phyloP scores from a whole-genome alignment of 1,140 invertebrate genomes.

The Drosophila pallidifrons region DNA sequence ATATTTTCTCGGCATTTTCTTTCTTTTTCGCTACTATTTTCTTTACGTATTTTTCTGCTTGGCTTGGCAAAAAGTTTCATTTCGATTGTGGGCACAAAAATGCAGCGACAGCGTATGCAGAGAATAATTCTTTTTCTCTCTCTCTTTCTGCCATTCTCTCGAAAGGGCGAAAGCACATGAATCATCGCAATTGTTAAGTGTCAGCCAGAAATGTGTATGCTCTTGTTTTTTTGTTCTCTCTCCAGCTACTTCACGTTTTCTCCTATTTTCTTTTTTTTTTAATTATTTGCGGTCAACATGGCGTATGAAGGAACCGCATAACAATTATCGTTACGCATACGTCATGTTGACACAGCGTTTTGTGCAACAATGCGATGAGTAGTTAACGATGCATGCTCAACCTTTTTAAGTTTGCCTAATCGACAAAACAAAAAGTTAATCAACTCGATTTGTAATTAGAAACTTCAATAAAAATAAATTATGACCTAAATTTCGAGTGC shows the following conservation, averaged over 20 bases:
- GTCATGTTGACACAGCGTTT: constrained; percentile 43
- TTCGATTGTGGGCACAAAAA: constrained; percentile 17
- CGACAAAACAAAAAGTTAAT: constrained; percentile 20
- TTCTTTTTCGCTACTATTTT: constrained; percentile 51
- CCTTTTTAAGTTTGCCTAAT: constrained; percentile 15
- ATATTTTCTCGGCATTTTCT: constrained; percentile 54
- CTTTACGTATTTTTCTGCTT: constrained; percentile 47
- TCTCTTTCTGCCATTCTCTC: neutral
- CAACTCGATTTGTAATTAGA: constrained; percentile 1
- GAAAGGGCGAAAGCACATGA: constrained; percentile 13
- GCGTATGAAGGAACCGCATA: constrained; percentile 29
- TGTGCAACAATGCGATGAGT: neutral
- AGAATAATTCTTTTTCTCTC: constrained; percentile 17
- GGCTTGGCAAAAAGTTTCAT: constrained; percentile 56
- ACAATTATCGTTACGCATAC: constrained; percentile 49
- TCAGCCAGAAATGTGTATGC: constrained; percentile 18
- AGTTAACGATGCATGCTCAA: constrained; percentile 32
- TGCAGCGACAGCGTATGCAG: constrained; percentile 31
- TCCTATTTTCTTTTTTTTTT: neutral
- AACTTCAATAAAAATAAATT: neutral
- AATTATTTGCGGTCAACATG: constrained; percentile 24
- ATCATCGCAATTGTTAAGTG: constrained; percentile 40
- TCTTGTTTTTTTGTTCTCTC: constrained; percentile 7
- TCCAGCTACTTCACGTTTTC: neutral
- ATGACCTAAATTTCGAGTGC: too few relatives aligned